phyloP scores from a whole-genome alignment of 1,140 invertebrate species.

The Diorhabda elongata region DNA sequence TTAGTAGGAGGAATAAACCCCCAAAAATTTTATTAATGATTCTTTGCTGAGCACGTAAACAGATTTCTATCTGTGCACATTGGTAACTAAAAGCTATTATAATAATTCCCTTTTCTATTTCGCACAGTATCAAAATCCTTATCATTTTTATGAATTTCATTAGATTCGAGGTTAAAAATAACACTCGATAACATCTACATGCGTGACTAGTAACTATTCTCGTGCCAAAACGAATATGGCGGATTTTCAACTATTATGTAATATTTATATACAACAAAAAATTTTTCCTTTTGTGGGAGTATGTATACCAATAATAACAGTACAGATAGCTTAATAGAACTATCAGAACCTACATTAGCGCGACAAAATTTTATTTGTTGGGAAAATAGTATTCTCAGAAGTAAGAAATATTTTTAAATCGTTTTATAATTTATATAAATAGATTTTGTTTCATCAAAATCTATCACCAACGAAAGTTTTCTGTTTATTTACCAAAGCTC shows the following conservation, averaged over 20 bases:
- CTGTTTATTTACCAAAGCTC: too few species aligned
- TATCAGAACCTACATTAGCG: not conserved
- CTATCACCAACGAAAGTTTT: too few species aligned
- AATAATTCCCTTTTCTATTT: not conserved
- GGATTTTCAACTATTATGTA: constrained; percentile 28
- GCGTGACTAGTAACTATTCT: constrained; percentile 28
- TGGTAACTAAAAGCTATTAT: constrained; percentile 1
- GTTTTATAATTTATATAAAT: too few species aligned
- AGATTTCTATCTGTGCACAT: not conserved
- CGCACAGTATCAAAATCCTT: not conserved
- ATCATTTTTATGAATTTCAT: constrained; percentile 3
- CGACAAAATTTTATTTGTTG: too few species aligned
- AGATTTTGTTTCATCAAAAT: too few species aligned
- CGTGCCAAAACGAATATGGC: constrained; percentile 29
- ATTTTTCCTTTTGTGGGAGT: not conserved
- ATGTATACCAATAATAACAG: constrained; percentile 12
- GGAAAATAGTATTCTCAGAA: too few species aligned
- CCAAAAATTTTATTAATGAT: not conserved
- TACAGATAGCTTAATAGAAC: not conserved
- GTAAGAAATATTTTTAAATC: too few species aligned
- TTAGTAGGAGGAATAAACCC: not conserved
- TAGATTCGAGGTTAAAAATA: constrained; percentile 11
- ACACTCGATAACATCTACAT: constrained; percentile 27
- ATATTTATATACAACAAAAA: constrained; percentile 3
- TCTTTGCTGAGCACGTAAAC: not conserved